These are phyloP conservation scores for Halichoerus grypus DNA, from an alignment of 2,113 vertebrate species.

Conservation along the genomic window DNA sequence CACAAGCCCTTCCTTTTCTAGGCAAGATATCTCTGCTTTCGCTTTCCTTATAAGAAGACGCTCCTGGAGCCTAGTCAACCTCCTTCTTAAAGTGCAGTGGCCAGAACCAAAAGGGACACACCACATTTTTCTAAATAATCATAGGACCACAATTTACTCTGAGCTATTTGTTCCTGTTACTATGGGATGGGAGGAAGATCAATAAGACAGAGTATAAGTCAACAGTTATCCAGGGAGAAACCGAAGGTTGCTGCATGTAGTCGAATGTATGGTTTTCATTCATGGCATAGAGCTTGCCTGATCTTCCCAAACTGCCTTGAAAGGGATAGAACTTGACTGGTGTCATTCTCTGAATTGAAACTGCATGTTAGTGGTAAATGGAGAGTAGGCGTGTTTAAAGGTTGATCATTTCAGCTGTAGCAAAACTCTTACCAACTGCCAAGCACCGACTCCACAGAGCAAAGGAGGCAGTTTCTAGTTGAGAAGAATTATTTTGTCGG, in stretches of 20 bases:
- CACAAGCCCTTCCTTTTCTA: neutral
- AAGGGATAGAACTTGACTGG: conserved; percentile 64
- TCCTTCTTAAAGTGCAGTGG: conserved; percentile 20
- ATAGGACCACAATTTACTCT: neutral
- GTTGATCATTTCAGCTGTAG: conserved; percentile 81
- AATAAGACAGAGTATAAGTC: neutral
- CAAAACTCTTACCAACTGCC: conserved; percentile 76
- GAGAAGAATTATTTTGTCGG: conserved; percentile 32
- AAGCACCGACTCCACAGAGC: conserved; percentile 46
- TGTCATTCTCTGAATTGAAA: conserved; percentile 69
- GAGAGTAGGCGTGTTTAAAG: conserved; percentile 78
- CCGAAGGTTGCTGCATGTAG: neutral
- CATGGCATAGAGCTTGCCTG: neutral
- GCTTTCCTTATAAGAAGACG: neutral
- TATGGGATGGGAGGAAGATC: neutral
- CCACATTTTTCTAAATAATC: neutral
- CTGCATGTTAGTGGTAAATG: conserved; percentile 62
- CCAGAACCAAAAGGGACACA: neutral
- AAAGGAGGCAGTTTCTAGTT: conserved; percentile 40
- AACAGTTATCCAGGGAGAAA: neutral
- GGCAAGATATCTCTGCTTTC: neutral
- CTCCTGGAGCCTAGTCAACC: neutral
- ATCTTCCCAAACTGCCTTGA: conserved; percentile 22
- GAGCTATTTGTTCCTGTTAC: neutral
- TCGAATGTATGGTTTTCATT: neutral